Base-by-base conservation (phyloP, 2,113 vertebrate species). In the Procapra przewalskii region DNA sequence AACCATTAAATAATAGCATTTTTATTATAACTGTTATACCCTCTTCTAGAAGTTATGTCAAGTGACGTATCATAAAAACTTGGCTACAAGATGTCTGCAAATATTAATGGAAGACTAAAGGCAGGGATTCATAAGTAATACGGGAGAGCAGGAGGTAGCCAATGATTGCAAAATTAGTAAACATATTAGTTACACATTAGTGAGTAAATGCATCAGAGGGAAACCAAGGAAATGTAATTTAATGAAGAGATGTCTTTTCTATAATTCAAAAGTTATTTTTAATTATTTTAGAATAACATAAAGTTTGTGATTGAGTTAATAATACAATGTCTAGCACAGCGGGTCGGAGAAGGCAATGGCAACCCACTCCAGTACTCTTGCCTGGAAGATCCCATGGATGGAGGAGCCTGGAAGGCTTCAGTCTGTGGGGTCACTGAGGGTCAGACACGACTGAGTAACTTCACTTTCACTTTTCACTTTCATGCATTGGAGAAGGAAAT, bases 221-320 rank as follows among this genome's bases (percentile, higher is more conserved):
- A 81, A 88, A 40, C 52, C 29, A 94, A 36, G 25, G 11, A 96
- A 89, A 92, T 79, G 71, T 6, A 87, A 89, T 83, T 31, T 80
- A 83, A 82, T 57, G 23, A 96, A 57, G 55, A 83, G 12, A 77
- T 88, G 4, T 21, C 40, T n/a, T 79, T 95, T 96, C 55, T 75
- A 95, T 45, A 95, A 80, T 50, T 16, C 93, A 91, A 85, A 96
- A 55, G 10, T 45, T 96, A 45, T 83, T 95, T 96, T 64, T 87
- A 96, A 75, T 92, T 90, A 90, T 91, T 81, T 86, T 94, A 16
- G 21, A 75, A 84, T 85, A 79, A 83, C 52, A 75, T 45, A 55
- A 87, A 25, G 6, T 48, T 87, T 95, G 25, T 81, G 36, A 95
- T 13, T 94, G 55, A 95, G 43, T 50, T 97, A 13, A 77, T 43